Evolutionary conservation across 2,797 vertebrate species (phyloP).

Genomic region (Acrossocheilus wenchowensis): DNA sequence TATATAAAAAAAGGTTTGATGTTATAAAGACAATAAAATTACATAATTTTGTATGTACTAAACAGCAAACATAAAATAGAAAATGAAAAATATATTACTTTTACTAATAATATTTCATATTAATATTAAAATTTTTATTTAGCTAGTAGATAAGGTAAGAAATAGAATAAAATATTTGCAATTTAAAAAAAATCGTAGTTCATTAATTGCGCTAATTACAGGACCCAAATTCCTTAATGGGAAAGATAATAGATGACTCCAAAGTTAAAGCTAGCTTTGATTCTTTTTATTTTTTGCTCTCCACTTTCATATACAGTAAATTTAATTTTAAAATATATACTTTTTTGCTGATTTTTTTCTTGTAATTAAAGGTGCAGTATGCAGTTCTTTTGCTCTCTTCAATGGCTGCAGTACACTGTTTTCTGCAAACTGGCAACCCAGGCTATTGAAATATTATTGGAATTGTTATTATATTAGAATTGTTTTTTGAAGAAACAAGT

Average conservation of each 20-base stretch:
- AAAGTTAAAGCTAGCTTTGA: not conserved
- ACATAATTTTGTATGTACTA: not conserved
- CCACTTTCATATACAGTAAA: not conserved
- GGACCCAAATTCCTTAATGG: not conserved
- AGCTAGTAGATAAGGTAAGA: not conserved
- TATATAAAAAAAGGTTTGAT: not conserved
- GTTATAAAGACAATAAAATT: not conserved
- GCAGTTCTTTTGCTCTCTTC: no score
- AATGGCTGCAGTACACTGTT: no score
- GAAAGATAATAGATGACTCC: not conserved
- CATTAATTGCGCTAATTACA: not conserved
- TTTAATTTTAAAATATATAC: not conserved
- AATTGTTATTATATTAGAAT: no score
- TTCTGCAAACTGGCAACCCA: no score
- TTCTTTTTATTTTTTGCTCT: not conserved
- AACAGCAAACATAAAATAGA: not conserved
- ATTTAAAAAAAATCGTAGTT: not conserved
- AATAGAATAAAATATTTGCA: not conserved
- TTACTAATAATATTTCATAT: not conserved
- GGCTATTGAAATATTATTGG: no score
- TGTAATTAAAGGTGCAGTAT: not conserved
- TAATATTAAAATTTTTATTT: not conserved
- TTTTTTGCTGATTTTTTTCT: not conserved
- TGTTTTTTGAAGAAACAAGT: no score
- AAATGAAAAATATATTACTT: not conserved